phyloP scores from a whole-genome alignment of 2,888 invertebrate species.

The Brachynemurus nebulosus region DNA sequence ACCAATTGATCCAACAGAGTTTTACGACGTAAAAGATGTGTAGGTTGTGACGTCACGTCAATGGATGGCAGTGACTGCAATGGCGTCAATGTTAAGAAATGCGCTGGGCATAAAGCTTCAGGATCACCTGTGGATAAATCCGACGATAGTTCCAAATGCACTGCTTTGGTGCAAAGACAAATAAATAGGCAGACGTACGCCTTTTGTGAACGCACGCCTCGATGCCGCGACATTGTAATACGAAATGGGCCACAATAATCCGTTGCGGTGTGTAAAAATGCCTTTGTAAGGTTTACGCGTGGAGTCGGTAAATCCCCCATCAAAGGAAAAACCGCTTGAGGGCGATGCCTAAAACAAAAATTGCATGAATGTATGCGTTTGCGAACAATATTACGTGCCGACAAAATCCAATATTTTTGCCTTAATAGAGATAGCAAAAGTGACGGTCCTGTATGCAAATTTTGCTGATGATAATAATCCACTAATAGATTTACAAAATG shows the following conservation, averaged over 20 bases:
- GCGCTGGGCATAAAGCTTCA: constrained; percentile 9
- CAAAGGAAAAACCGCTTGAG: neutral
- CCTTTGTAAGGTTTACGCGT: too few relatives aligned
- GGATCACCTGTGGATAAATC: constrained; percentile 14
- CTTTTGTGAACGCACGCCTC: constrained; percentile 15
- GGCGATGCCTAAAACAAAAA: too few relatives aligned
- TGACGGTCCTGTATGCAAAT: constrained; percentile 16
- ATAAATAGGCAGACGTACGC: constrained; percentile 19
- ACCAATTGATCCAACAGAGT: constrained; percentile 1
- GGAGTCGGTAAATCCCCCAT: neutral
- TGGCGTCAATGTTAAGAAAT: constrained; percentile 11
- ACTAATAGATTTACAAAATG: constrained; percentile 13
- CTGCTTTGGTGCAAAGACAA: constrained; percentile 19
- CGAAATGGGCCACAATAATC: neutral
- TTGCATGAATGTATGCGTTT: too few relatives aligned
- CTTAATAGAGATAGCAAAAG: constrained; percentile 13
- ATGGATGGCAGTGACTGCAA: constrained; percentile 4
- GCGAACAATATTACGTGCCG: too few relatives aligned
- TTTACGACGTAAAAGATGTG: neutral
- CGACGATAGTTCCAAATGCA: constrained; percentile 19
- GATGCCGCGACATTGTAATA: neutral
- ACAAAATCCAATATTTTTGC: constrained; percentile 19
- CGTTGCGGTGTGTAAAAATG: neutral
- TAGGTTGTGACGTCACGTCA: neutral
- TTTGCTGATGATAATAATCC: constrained; percentile 13